Evolutionary conservation across 1,140 invertebrate species (phyloP), one percentile per base, ranked within the genome.

Genomic region (Liolophura sinensis): DNA sequence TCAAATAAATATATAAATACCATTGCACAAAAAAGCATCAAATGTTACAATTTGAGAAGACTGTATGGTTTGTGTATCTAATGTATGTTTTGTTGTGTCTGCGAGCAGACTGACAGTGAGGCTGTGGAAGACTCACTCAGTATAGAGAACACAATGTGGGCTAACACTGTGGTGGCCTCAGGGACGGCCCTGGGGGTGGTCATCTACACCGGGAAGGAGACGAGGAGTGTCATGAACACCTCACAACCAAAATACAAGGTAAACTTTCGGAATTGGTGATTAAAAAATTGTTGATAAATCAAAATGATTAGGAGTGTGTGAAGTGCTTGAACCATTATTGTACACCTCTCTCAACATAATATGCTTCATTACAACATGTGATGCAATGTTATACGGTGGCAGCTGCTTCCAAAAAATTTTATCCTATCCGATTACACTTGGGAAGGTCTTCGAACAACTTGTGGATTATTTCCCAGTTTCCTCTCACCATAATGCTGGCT

Each of bases 81-180:
- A 40, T 60, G 16, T 55, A 59, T 25, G 62, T 62, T 61, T 64
- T 65, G 59, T 62, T 1, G 25, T 58, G 22, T 68, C 25, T 49
- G 50, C 12, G 69, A 59, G 12, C 63, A 82, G 80, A 82, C 69
- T 60, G 81, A 82, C 64, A 69, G 40, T 9, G 69, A 65, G 24
- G 78, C 73, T 25, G 78, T 86, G 69, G 90, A 93, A 82, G 92
- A 93, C 72, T 92, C 94, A 58, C 87, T 99, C 20, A 93, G 92
- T 78, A 91, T 99, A 25, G 96, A 99, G 81, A 99, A 99, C 82
- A 98, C 97, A 0, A 83, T 99, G 20, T 99, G 98, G 98, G 95
- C 97, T 7, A 98, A 98, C 73, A 97, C 95, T 59, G 96, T 99
- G 3, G 90, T 99, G 1, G 97, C 97, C 1, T 97, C 94, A n/a